phyloP scores from a whole-genome alignment of 2,797 vertebrate genomes.

The Sardinella longiceps region DNA sequence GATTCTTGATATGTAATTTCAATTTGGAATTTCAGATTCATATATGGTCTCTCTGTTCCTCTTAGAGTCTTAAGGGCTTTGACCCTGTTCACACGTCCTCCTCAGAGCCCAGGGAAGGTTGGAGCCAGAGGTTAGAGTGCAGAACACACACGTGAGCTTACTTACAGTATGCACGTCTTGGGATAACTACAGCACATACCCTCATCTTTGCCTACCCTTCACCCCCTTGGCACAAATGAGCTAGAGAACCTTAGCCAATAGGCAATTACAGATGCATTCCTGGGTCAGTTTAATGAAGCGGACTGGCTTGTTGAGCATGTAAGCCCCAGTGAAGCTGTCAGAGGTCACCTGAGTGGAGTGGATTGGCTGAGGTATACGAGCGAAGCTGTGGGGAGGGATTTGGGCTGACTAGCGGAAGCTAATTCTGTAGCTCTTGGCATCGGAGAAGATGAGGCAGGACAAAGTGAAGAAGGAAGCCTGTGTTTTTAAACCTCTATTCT shows the following conservation, averaged over 20 bases:
- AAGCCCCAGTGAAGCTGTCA: constrained; percentile 26
- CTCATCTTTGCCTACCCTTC: no score
- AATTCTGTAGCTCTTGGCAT: not conserved
- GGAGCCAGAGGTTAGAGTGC: not conserved
- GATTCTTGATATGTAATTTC: not conserved
- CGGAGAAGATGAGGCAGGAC: not conserved
- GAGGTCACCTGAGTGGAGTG: constrained; percentile 27
- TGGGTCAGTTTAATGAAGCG: constrained; percentile 10
- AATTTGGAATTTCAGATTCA: not conserved
- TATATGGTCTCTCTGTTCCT: not conserved
- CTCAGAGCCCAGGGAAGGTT: not conserved
- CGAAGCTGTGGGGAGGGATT: constrained; percentile 33
- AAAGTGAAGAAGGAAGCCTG: not conserved
- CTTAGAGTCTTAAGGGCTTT: constrained; percentile 6
- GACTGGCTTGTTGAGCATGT: constrained; percentile 12
- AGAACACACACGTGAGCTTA: not conserved
- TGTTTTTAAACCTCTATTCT: not conserved
- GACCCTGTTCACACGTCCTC: not conserved
- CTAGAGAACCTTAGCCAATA: not conserved
- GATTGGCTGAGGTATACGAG: constrained; percentile 37
- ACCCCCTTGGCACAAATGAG: not conserved
- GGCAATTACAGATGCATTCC: not conserved
- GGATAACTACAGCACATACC: not conserved
- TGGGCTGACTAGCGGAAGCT: not conserved
- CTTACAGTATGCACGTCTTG: not conserved